Conservation (phyloP, 2,113 vertebrate species). For the Cyprinodon variegatus region DNA sequence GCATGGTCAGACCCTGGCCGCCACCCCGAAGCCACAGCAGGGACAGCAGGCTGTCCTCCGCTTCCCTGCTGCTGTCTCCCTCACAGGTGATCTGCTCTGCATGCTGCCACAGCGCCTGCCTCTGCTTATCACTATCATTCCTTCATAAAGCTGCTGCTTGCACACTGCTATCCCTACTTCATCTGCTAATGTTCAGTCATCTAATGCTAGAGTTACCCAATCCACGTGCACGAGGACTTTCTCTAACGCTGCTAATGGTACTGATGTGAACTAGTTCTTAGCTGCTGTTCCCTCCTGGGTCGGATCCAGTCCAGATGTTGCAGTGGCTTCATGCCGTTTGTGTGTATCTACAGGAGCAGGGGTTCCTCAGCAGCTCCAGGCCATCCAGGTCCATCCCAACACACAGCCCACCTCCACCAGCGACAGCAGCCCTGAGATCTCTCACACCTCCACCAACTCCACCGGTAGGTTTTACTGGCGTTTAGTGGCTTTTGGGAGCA, state of each 20-base stretch:
- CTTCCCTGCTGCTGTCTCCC: slow-evolving; percentile 82
- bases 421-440: slow-evolving; percentile 92
- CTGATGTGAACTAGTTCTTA: slow-evolving; percentile 6
- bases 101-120: slow-evolving; percentile 38
- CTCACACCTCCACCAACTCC: slow-evolving; percentile 91
- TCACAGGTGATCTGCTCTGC: slow-evolving; percentile 80
- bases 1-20: slow-evolving; percentile 68
- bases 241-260: not conserved
- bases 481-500: too few species aligned
- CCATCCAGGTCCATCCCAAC: slow-evolving; percentile 94
- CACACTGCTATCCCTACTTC: slow-evolving; percentile 19
- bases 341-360: slow-evolving; percentile 83
- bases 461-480: slow-evolving; percentile 81
- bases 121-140: slow-evolving; percentile 20
- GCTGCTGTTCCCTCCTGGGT: not conserved
- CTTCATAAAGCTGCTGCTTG: slow-evolving; percentile 14
- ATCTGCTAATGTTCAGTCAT: slow-evolving; percentile 19
- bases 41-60: slow-evolving; percentile 83
- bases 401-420: slow-evolving; percentile 86
- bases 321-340: slow-evolving; percentile 35
- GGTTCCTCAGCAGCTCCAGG: slow-evolving; percentile 93
- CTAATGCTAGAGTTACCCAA: slow-evolving; percentile 6
- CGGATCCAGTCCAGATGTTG: slow-evolving; percentile 11
- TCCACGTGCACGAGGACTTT: not conserved
- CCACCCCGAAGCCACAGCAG: slow-evolving; percentile 74